These are phyloP conservation scores for Pterophyllum scalare DNA, from an alignment of 2,113 vertebrate species.

Conservation along the genomic window DNA sequence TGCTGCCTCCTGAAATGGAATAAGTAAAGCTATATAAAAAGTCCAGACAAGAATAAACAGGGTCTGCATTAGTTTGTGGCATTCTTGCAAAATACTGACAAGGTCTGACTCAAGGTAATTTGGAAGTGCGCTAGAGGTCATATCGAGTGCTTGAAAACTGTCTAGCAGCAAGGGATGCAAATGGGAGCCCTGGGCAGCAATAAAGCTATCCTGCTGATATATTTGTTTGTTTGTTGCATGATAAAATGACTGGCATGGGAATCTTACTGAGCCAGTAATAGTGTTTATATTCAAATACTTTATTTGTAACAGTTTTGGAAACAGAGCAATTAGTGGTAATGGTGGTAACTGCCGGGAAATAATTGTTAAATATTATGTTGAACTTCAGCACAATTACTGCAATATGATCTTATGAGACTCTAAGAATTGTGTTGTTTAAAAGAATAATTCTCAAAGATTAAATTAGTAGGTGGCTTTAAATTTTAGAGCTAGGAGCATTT, in stretches of 20 bases:
- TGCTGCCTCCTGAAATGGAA: neutral
- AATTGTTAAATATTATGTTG: constrained; percentile 13
- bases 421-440: neutral
- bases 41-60: constrained; percentile 15
- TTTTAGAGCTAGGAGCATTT: neutral
- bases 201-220: constrained; percentile 46
- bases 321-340: constrained; percentile 15
- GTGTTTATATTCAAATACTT: constrained; percentile 26
- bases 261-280: constrained; percentile 9
- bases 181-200: constrained; percentile 23
- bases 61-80: neutral
- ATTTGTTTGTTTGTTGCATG: constrained; percentile 41
- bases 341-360: neutral
- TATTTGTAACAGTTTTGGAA: constrained; percentile 22
- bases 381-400: constrained; percentile 1
- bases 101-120: constrained; percentile 22
- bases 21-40: neutral
- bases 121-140: neutral
- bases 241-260: constrained; percentile 46
- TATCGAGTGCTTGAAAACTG: constrained; percentile 36
- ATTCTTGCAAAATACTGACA: constrained; percentile 17
- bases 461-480: neutral
- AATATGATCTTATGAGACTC: neutral
- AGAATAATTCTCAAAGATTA: neutral
- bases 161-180: constrained; percentile 18